Base-by-base conservation (phyloP, 2,888 invertebrate species). In the Idaea dimidiata region DNA sequence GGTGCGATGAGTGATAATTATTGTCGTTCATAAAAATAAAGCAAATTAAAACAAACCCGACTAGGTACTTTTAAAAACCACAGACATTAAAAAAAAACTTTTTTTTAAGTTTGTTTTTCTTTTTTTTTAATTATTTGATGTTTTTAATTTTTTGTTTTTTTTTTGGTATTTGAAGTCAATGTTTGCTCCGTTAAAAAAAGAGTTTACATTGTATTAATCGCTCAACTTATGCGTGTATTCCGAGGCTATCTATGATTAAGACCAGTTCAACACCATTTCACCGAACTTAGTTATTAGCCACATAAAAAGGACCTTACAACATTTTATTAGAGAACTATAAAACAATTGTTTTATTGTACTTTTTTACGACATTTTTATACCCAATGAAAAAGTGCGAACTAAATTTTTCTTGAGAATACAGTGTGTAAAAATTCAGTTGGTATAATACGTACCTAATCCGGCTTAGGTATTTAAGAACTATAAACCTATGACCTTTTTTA, bases 361-460 rank as follows among this genome's bases (percentile, higher is more conserved):
- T 43, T 43, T 43, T 43, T 43, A 43, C 43, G 43, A 43, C 14
- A 43, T 43, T 43, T 43, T 43, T 43, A 43, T 43, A 43, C 14
- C 43, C 43, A 43, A 43, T 43, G 43, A 43, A 43, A 43, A 43
- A 43, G 43, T 43, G 43, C 43, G 43, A 43, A 43, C 43, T 43
- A 10, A 43, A 43, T 43, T 43, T 43, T 43, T 43, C 14, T 43
- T 14, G 14, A 43, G 43, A 43, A 43, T 14, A 14, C 14, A 43
- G 8, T 10, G 10, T 8, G 43, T 33, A 33, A 24, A 24, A 24
- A 24, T 1, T 43, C 14, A 43, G 8, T 14, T 14, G 43, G 14
- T 43, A 14, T 43, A 43, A 43, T 43, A 43, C 7, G 43, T 4
- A 14, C 10, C 3, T 43, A 24, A 24, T 24, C 24, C 24, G 5